These are phyloP conservation scores for Megalopta genalis DNA, from an alignment of 1,140 invertebrate species.

Conservation along the genomic window DNA sequence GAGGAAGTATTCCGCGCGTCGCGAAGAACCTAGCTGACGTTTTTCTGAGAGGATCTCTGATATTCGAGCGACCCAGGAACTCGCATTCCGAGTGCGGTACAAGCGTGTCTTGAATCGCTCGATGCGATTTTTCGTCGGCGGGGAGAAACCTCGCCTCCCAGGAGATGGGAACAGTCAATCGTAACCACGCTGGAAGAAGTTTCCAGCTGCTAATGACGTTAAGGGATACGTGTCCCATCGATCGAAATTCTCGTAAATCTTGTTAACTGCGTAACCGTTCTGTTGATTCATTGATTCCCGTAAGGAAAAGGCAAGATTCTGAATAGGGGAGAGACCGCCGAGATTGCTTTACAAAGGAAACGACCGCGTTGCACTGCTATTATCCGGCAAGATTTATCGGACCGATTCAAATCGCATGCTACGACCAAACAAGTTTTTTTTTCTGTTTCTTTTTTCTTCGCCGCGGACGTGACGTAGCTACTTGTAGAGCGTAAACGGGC, in stretches of 20 bases:
- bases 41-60: constrained; percentile 50
- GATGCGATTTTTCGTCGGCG: constrained; percentile 45
- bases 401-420: not conserved
- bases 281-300: constrained; percentile 36
- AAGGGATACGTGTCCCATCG: constrained; percentile 53
- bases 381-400: constrained; percentile 35
- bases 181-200: constrained; percentile 28
- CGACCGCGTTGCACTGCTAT: constrained; percentile 11
- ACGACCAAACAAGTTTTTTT: not conserved
- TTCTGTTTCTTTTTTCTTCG: no score
- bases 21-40: constrained; percentile 32
- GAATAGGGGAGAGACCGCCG: constrained; percentile 17
- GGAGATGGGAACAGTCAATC: constrained; percentile 26
- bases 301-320: constrained; percentile 40
- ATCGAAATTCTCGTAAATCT: constrained; percentile 57
- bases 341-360: constrained; percentile 45
- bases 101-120: constrained; percentile 57
- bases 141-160: constrained; percentile 35
- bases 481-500: not conserved
- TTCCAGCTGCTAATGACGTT: constrained; percentile 59
- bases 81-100: constrained; percentile 59
- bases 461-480: not conserved
- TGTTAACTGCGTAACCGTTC: constrained; percentile 20
- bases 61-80: constrained; percentile 56
- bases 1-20: constrained; percentile 42